phyloP scores from a whole-genome alignment of 2,797 vertebrate genomes.

The Apogon talboti region DNA sequence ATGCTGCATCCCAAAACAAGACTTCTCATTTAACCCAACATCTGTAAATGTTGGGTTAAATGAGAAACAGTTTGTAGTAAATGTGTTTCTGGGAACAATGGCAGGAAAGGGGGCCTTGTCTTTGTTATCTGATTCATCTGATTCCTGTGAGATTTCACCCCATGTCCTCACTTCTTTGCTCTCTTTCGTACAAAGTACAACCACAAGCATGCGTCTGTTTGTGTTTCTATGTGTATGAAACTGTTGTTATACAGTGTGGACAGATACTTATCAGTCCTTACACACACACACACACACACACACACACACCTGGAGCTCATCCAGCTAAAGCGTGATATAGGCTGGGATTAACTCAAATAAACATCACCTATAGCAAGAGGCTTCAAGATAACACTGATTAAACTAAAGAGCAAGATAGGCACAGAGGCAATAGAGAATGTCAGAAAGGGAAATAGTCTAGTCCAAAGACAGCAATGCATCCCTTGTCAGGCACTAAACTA shows the following conservation, averaged over 20 bases:
- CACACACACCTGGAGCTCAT: conserved; percentile 61
- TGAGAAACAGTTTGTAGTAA: conserved; percentile 27
- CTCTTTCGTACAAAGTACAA: background rate
- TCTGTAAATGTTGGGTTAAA: background rate
- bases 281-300: background rate
- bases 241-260: conserved; percentile 26
- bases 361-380: conserved; percentile 54
- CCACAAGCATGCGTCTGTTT: conserved; percentile 7
- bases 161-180: conserved; percentile 29
- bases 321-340: conserved; percentile 38
- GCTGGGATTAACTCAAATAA: conserved; percentile 50
- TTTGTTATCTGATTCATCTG: conserved; percentile 9
- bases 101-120: conserved; percentile 56
- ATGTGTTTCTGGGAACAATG: conserved; percentile 57
- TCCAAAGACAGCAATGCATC: conserved; percentile 71
- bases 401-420: conserved; percentile 31
- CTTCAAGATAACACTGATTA: conserved; percentile 53
- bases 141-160: conserved; percentile 22
- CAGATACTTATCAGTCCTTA: conserved; percentile 46
- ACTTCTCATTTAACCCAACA: background rate
- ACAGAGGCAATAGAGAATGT: conserved; percentile 17
- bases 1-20: conserved; percentile 17
- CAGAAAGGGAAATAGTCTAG: conserved; percentile 52
- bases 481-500: conserved; percentile 36
- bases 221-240: conserved; percentile 26